Conservation (phyloP, 2,113 vertebrate species). For the Erpornis zantholeuca region DNA sequence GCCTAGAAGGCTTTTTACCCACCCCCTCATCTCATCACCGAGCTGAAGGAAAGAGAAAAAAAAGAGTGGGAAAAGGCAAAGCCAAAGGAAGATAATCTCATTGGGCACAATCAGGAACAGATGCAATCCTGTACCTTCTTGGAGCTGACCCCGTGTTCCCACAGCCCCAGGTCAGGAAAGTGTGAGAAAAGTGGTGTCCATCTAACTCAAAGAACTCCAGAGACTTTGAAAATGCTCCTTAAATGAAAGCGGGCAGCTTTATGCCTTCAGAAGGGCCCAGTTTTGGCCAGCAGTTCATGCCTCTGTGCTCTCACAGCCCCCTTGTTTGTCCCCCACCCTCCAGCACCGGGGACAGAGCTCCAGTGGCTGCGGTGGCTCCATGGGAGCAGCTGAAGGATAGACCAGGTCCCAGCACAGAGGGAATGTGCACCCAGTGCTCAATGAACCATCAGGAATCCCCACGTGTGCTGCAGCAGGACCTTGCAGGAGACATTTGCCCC, state of each 20-base stretch:
- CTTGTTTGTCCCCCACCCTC: background rate
- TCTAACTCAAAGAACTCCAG: background rate
- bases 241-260: background rate
- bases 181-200: background rate
- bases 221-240: background rate
- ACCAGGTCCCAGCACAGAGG: background rate
- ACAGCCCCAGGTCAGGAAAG: background rate
- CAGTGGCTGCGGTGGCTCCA: background rate
- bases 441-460: background rate
- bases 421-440: background rate
- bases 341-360: background rate
- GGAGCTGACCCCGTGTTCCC: too few relatives aligned
- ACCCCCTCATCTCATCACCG: background rate
- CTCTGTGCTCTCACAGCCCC: background rate
- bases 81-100: background rate
- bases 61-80: background rate
- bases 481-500: background rate
- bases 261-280: background rate
- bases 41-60: background rate
- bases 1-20: rapidly evolving
- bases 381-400: background rate
- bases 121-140: rapidly evolving
- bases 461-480: background rate
- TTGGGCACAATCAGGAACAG: background rate
- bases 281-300: background rate